A percentile compares a stretch with the other conserved stretches of the same genome.
Evolutionary conservation across 2,888 invertebrate species (phyloP).

Genomic region (Papilio protenor): DNA sequence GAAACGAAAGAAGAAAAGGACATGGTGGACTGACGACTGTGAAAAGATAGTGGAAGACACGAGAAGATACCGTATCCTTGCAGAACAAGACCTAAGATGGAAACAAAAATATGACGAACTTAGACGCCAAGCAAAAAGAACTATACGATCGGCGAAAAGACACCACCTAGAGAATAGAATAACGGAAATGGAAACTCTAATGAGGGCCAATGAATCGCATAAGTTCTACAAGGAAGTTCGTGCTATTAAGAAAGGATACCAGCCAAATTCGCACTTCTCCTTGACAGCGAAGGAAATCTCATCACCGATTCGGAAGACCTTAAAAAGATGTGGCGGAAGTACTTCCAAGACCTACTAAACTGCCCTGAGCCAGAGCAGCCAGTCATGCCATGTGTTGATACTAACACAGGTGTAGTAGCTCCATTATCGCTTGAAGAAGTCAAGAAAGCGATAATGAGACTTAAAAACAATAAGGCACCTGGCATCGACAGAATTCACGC

Average conservation of each 20-base stretch:
- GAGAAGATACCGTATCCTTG: conserved; percentile 13
- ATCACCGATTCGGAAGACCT: not conserved
- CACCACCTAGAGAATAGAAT: not conserved
- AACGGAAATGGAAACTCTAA: conserved; percentile 3
- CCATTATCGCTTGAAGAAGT: conserved; percentile 16
- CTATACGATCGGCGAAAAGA: not conserved
- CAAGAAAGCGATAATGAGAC: conserved; percentile 5
- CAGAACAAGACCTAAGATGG: conserved; percentile 10
- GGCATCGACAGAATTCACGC: conserved; percentile 1
- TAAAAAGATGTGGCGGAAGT: not conserved
- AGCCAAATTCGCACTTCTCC: not conserved
- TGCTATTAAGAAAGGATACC: not conserved
- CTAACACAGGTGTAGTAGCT: not conserved
- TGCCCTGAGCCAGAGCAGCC: not conserved
- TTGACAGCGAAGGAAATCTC: not conserved
- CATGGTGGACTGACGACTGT: conserved; percentile 29
- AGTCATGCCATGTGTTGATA: not conserved
- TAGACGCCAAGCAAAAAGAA: not conserved
- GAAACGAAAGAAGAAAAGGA: conserved; percentile 7
- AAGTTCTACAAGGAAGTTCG: conserved; percentile 1
- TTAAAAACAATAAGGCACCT: not conserved
- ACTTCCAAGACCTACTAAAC: not conserved
- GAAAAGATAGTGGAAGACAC: conserved; percentile 21
- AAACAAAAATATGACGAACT: not conserved
- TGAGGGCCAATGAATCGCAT: not conserved